A percentile compares a stretch with the other conserved stretches of the same genome.
Evolutionary conservation across 2,888 invertebrate species (phyloP).

Genomic region (Meganola albula): DNA sequence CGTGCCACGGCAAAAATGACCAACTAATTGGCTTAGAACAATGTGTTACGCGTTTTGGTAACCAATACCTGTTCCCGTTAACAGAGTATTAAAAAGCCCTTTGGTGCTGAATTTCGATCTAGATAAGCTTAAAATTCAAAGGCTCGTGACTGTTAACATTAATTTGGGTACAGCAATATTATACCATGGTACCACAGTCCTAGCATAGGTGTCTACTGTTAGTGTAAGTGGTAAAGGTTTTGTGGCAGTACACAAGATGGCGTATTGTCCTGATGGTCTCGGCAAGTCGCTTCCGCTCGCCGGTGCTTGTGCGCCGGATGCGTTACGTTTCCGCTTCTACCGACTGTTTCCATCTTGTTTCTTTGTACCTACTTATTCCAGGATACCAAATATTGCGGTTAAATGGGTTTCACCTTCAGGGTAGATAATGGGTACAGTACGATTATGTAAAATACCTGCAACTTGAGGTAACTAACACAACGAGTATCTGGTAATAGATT

Average conservation of each 20-base stretch:
- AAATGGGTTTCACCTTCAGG: slow-evolving; percentile 30
- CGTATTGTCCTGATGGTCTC: slow-evolving; percentile 45
- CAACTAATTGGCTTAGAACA: slow-evolving; percentile 75
- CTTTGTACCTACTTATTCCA: slow-evolving; percentile 40
- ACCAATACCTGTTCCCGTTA: slow-evolving; percentile 64
- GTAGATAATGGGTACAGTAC: too few relatives aligned
- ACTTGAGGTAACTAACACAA: too few relatives aligned
- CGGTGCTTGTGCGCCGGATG: slow-evolving; percentile 52
- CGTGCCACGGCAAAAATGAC: slow-evolving; percentile 70
- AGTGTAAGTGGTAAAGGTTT: slow-evolving; percentile 38
- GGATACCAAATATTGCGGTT: slow-evolving; percentile 32
- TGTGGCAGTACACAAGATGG: slow-evolving; percentile 39
- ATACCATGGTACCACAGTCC: too few relatives aligned
- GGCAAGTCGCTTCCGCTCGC: slow-evolving; percentile 45
- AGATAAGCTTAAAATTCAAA: slow-evolving; percentile 17
- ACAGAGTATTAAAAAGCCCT: slow-evolving; percentile 55
- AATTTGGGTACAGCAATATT: too few relatives aligned
- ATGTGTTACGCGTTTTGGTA: slow-evolving; percentile 65
- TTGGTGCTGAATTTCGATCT: slow-evolving; percentile 31
- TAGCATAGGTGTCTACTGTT: too few relatives aligned
- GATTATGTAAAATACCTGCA: too few relatives aligned
- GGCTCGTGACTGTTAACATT: too few relatives aligned
- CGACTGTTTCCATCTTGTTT: slow-evolving; percentile 42
- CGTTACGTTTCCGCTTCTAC: slow-evolving; percentile 40
- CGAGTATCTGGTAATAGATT: too few relatives aligned